Conservation (phyloP, 2,888 invertebrate species). For the Phyto melanocephala region DNA sequence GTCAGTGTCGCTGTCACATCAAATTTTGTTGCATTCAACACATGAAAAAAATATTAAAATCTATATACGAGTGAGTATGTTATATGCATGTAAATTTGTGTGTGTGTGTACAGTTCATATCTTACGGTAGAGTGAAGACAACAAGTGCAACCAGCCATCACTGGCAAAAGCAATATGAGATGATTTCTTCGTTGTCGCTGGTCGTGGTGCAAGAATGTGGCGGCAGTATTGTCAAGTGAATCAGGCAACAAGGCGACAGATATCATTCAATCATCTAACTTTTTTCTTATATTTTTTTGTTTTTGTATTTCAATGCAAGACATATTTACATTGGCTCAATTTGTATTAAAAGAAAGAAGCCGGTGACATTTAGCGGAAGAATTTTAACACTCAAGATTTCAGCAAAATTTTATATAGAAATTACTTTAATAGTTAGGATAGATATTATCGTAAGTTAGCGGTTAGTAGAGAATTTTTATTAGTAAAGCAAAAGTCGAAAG, state of each 20-base stretch:
- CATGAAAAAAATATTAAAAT: slow-evolving; percentile 21
- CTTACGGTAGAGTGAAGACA: slow-evolving; percentile 65
- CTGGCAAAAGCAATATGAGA: slow-evolving; percentile 62
- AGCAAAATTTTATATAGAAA: too few relatives aligned
- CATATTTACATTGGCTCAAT: slow-evolving; percentile 40
- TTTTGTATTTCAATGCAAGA: slow-evolving; percentile 9
- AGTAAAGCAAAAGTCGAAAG: too few relatives aligned
- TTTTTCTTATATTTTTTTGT: slow-evolving; percentile 6
- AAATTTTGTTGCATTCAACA: slow-evolving; percentile 56
- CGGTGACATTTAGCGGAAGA: slow-evolving; percentile 6
- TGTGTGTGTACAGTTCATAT: slow-evolving; percentile 45
- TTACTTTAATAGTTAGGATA: too few relatives aligned
- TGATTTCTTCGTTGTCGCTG: slow-evolving; percentile 56
- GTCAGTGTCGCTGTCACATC: slow-evolving; percentile 65
- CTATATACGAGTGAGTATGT: slow-evolving; percentile 1
- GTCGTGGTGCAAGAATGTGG: slow-evolving; percentile 56
- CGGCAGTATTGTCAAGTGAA: slow-evolving; percentile 54
- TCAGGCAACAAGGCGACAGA: slow-evolving; percentile 64
- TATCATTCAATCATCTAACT: slow-evolving; percentile 60
- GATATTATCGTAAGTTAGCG: too few relatives aligned
- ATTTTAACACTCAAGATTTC: background rate
- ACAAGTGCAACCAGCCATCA: slow-evolving; percentile 66
- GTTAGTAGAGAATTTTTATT: too few relatives aligned
- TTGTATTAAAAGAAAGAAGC: slow-evolving; percentile 9
- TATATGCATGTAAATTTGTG: background rate